A percentile compares a stretch with the other conserved stretches of the same genome.
Conservation (phyloP, 2,113 vertebrate genomes). For the Phaethornis superciliosus region DNA sequence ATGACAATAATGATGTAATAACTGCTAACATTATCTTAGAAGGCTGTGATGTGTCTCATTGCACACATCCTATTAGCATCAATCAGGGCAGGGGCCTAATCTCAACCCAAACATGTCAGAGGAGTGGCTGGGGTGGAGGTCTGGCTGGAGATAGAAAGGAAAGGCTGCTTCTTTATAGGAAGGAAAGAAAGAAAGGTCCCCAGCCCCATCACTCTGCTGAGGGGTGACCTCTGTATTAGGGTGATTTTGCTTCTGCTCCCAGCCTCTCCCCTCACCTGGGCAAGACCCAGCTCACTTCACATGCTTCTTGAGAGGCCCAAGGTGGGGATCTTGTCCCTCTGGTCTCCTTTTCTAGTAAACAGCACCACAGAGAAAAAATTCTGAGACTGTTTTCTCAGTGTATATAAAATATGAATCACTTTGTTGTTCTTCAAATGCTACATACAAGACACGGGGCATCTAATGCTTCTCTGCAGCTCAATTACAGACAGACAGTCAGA, state of each 20-base stretch:
- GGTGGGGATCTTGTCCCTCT: neutral
- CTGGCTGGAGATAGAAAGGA: slow-evolving; percentile 31
- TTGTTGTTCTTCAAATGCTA: neutral
- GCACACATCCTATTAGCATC: slow-evolving; percentile 55
- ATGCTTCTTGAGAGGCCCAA: neutral
- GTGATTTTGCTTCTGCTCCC: neutral
- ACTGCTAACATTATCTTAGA: slow-evolving; percentile 34
- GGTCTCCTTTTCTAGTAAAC: neutral
- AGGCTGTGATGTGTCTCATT: neutral
- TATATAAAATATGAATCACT: neutral
- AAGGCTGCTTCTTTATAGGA: slow-evolving; percentile 50
- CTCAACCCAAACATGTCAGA: slow-evolving; percentile 46
- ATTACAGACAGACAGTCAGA: neutral
- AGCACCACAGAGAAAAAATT: neutral
- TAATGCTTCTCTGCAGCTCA: neutral
- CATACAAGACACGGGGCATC: neutral
- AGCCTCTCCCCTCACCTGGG: neutral
- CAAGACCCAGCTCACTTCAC: neutral
- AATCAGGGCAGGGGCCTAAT: slow-evolving; percentile 37
- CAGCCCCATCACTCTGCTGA: neutral
- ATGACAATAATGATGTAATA: slow-evolving; percentile 31
- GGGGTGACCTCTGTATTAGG: neutral
- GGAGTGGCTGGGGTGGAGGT: slow-evolving; percentile 20
- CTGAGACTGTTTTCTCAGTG: neutral
- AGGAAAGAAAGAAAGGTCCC: slow-evolving; percentile 8